Evolutionary conservation across 2,888 invertebrate species (phyloP), one percentile per base, ranked within the genome.

Genomic region (Hirtodrosophila histrioides): DNA sequence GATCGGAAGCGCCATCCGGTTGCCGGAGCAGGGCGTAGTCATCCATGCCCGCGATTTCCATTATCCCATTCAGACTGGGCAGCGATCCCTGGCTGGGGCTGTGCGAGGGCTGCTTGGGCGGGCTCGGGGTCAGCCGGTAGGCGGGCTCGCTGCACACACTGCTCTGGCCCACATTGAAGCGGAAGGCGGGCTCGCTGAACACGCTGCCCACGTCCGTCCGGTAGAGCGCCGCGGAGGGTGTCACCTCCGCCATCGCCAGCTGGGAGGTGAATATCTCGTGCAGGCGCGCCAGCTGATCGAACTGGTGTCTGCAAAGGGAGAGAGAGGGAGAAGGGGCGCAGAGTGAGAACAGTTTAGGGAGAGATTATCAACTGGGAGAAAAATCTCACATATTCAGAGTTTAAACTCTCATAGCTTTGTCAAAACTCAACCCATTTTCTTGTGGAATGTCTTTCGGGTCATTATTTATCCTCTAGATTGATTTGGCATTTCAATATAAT

Each of bases 1-100:
- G 97, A 93, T 98, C 97, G 24, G 97, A 98, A 50, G 98, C 97
- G 45, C 97, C 97, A 87, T 98, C 98, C 4, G 97, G 97, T 92
- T 97, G 96, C 71, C 97, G 93, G 53, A 97, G 91, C 65, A 95
- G 95, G 35, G 96, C 95, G 88, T 94, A 94, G 75, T 94, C 93
- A 74, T 91, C 93, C 92, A 91, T 93, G 76, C 86, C 93, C 88
- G 88, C 94, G 86, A 91, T 94, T 92, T 88, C 93, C 93, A 90
- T 94, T 92, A 92, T 95, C 93, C 91, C 95, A 93, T 91, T 95
- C 93, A 89, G 94, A 94, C 89, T 96, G 51, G 92, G 92, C 69
- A 92, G 69, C 12, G 92, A 92, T 45, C 91, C 91, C 65, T 92
- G 92, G 55, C 92, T 92, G 43, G 92, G 91, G 58, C 91, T 91